Percentiles rank a stretch among this genome's conserved stretches.
These are phyloP conservation scores for Glossosoma conforme DNA, from an alignment of 1,140 invertebrate genomes.

Conservation along the genomic window DNA sequence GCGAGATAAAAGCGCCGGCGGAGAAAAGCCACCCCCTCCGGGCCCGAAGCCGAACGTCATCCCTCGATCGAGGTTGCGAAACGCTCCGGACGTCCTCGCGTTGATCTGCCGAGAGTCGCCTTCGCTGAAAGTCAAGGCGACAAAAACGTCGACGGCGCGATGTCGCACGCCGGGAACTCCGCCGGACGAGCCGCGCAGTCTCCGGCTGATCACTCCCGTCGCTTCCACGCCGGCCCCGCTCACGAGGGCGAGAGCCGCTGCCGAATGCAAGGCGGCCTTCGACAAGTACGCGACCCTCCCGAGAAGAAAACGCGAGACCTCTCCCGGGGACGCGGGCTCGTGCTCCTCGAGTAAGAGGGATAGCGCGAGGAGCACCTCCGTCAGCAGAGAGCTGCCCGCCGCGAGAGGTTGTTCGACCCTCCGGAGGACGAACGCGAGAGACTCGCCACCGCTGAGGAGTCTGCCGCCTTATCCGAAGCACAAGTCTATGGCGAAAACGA, in stretches of 20 bases:
- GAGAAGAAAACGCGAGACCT: constrained; percentile 58
- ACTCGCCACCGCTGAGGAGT: constrained; percentile 42
- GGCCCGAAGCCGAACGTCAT: constrained; percentile 49
- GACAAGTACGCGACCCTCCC: constrained; percentile 74
- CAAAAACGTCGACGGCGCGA: constrained; percentile 52
- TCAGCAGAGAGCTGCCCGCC: constrained; percentile 33
- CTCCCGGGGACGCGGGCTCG: constrained; percentile 47
- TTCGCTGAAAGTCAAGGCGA: constrained; percentile 49
- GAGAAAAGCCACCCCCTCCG: constrained; percentile 41
- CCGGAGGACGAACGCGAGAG: constrained; percentile 35
- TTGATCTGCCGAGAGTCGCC: constrained; percentile 46
- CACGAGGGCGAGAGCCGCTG: constrained; percentile 37
- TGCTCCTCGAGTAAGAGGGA: constrained; percentile 38
- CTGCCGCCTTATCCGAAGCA: constrained; percentile 51
- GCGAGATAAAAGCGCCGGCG: constrained; percentile 47
- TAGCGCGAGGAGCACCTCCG: constrained; percentile 43
- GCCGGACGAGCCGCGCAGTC: constrained; percentile 18
- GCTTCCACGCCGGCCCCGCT: constrained; percentile 27
- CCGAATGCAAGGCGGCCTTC: constrained; percentile 51
- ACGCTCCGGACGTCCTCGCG: constrained; percentile 38
- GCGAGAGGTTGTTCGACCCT: constrained; percentile 43
- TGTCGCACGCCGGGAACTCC: constrained; percentile 44
- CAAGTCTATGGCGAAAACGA: constrained; percentile 48
- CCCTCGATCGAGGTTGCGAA: constrained; percentile 51
- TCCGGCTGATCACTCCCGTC: constrained; percentile 28